Base-by-base conservation (phyloP, 2,888 invertebrate species). In the Marronus borbonicus region DNA sequence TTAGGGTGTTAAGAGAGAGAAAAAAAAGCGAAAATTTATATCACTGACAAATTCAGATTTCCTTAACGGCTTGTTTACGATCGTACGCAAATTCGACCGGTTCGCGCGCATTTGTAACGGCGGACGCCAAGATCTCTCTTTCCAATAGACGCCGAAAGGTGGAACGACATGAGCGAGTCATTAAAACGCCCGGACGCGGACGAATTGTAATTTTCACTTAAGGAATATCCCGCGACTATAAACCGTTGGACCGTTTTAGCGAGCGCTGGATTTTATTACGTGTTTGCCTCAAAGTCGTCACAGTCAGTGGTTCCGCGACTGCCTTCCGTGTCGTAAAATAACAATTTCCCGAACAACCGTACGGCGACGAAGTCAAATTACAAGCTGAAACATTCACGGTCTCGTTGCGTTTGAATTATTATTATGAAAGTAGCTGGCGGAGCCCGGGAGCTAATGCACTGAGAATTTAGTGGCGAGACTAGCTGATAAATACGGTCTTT, bases 131-230 rank as follows among this genome's bases (percentile, higher is more conserved):
- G 14, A 24, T 28, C 28, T 28, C 62, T 14, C 12, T 28, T 62
- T 62, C 62, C 62, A 31, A 62, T 62, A 62, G 31, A 10, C 62
- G 62, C 12, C 28, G 14, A 12, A 44, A 12, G 62, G 28, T 7
- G 31, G 24, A 62, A 10, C 24, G 14, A 62, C 3, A 14, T 31
- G 62, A 62, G 31, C 14, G 62, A 31, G 68, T 68, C 68, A 50
- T 68, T 68, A 68, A 68, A 49, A 68, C 68, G 24, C 3, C 31
- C 60, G 39, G 39, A 60, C 44, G 72, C 60, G 60, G 72, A n/a
- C 24, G 60, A 74, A 74, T 44, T 74, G 72, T 74, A 74, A 74
- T 74, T 74, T 74, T 74, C 72, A 74, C 72, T 74, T 44, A 62
- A 74, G 60, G 60, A 60, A 74, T 74, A 74, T 74, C 58, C 60